Conservation (phyloP, 1,140 invertebrate genomes). For the Temnothorax nylanderi region DNA sequence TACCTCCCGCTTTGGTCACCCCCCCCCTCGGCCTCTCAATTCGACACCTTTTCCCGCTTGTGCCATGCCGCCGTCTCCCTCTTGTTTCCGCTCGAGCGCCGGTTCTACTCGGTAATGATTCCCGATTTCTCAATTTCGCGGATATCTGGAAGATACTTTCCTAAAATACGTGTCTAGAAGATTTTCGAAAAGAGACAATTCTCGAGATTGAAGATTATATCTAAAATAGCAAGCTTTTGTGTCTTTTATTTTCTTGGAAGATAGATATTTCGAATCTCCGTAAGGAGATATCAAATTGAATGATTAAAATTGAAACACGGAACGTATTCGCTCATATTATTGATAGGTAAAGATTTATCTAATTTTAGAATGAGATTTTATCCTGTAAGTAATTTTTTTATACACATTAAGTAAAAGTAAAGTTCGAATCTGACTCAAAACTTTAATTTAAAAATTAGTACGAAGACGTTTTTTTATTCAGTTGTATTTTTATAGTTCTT, state of each 20-base stretch:
- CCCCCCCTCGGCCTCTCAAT: background rate
- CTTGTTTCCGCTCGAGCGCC: conserved; percentile 49
- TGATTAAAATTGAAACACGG: background rate
- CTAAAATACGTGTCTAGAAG: background rate
- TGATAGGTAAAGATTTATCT: background rate
- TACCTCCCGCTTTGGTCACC: conserved; percentile 25
- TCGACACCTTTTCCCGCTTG: conserved; percentile 25
- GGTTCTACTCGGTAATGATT: conserved; percentile 33
- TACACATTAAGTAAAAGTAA: background rate
- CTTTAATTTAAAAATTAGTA: background rate
- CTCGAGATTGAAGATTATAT: conserved; percentile 26
- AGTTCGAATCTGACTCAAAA: background rate
- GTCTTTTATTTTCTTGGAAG: background rate
- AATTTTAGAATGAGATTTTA: conserved; percentile 1
- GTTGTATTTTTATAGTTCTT: background rate
- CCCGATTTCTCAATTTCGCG: conserved; percentile 48
- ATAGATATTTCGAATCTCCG: background rate
- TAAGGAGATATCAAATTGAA: background rate
- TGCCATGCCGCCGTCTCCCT: background rate
- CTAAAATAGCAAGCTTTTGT: background rate
- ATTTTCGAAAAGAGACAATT: background rate
- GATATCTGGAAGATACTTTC: conserved; percentile 13
- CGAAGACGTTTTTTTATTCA: background rate
- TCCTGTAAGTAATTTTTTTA: background rate
- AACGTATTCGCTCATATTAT: background rate